These are phyloP conservation scores for Corvus hawaiiensis DNA, from an alignment of 2,113 vertebrate genomes.

Conservation along the genomic window DNA sequence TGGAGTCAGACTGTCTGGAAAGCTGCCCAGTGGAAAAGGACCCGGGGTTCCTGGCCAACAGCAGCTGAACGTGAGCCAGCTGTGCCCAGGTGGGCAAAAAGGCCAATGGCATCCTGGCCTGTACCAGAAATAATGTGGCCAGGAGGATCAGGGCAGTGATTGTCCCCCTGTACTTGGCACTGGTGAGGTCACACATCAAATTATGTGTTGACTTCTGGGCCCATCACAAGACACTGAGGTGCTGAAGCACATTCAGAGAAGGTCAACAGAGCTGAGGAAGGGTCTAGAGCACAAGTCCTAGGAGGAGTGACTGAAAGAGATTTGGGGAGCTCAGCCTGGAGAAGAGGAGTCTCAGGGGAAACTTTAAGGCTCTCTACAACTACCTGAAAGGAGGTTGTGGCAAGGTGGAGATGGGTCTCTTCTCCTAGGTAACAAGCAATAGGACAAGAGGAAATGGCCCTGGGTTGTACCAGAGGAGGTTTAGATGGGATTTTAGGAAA, in stretches of 20 bases:
- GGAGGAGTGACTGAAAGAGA: neutral
- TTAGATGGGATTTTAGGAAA: neutral
- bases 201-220: neutral
- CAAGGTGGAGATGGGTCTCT: rapidly evolving
- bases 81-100: neutral
- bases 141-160: neutral
- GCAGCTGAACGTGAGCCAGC: neutral
- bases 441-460: neutral
- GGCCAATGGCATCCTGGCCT: neutral
- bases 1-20: neutral
- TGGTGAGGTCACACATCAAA: neutral
- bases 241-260: neutral
- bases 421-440: neutral
- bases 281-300: neutral
- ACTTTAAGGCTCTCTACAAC: rapidly evolving
- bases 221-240: neutral
- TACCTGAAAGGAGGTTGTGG: neutral
- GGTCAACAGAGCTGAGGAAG: neutral
- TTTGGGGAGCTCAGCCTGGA: neutral
- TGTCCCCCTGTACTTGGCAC: rapidly evolving
- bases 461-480: neutral
- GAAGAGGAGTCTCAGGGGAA: neutral
- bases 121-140: neutral
- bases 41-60: neutral
- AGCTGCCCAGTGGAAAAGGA: neutral